A percentile compares a stretch with the other conserved stretches of the same genome.
These are phyloP conservation scores for Rachycentron canadum DNA, from an alignment of 2,797 vertebrate species.

Conservation along the genomic window DNA sequence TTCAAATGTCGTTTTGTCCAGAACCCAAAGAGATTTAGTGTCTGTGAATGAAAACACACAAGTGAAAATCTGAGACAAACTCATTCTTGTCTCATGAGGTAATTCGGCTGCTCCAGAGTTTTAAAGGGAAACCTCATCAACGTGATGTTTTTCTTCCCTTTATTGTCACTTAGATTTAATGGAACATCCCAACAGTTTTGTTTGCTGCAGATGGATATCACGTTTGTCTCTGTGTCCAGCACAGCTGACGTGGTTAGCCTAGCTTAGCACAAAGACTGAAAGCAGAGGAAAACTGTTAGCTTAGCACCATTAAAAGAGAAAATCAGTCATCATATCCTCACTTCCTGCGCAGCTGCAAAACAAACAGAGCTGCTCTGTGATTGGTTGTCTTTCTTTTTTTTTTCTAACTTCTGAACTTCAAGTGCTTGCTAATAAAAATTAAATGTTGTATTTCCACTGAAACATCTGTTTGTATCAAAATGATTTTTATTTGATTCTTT, in stretches of 20 bases:
- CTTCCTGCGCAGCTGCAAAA: slow-evolving; percentile 24
- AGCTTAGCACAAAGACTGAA: slow-evolving; percentile 19
- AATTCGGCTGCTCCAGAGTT: too few species aligned
- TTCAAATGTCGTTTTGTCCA: too few species aligned
- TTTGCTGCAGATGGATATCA: not conserved
- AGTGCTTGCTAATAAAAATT: slow-evolving; percentile 11
- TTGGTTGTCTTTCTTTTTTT: slow-evolving; percentile 1
- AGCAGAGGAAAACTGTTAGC: slow-evolving; percentile 8
- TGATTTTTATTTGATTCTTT: not conserved
- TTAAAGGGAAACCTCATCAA: too few species aligned
- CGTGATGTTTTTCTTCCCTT: too few species aligned
- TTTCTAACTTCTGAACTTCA: not conserved
- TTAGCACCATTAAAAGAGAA: not conserved
- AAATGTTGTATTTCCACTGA: slow-evolving; percentile 19
- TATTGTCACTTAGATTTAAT: too few species aligned
- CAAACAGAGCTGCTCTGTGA: slow-evolving; percentile 27
- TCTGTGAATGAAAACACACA: too few species aligned
- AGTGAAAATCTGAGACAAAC: not conserved
- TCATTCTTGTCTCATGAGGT: too few species aligned
- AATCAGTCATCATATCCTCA: too few species aligned
- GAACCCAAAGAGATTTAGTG: not conserved
- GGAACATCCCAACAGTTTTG: not conserved
- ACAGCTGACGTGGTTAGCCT: not conserved
- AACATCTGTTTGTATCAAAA: slow-evolving; percentile 1
- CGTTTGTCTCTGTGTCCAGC: too few species aligned